A percentile compares a stretch with the other conserved stretches of the same genome.
Conservation (phyloP, 2,888 invertebrate genomes). For the Portevinia maculata region DNA sequence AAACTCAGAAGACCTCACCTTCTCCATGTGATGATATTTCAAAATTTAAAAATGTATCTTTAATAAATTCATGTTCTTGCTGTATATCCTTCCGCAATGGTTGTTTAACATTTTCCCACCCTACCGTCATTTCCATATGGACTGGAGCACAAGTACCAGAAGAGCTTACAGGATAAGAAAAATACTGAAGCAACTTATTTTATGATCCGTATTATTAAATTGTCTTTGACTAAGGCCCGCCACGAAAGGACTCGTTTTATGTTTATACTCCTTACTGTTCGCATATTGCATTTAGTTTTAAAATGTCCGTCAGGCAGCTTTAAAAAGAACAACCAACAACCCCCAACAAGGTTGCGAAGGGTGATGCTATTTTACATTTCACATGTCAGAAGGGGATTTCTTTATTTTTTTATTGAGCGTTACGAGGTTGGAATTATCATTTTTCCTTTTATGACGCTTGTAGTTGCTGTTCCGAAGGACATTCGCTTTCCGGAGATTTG, state of each 20-base stretch:
- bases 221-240: slow-evolving; percentile 71
- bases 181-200: slow-evolving; percentile 75
- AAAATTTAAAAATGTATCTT: slow-evolving; percentile 9
- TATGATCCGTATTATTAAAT: slow-evolving; percentile 79
- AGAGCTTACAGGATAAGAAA: slow-evolving; percentile 56
- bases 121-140: slow-evolving; percentile 4
- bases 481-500: slow-evolving; percentile 14
- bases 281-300: slow-evolving; percentile 34
- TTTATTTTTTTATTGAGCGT: slow-evolving; percentile 71
- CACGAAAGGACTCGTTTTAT: slow-evolving; percentile 52
- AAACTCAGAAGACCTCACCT: too few relatives aligned
- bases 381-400: slow-evolving; percentile 71
- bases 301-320: slow-evolving; percentile 36
- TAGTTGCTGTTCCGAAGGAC: slow-evolving; percentile 27
- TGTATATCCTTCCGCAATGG: slow-evolving; percentile 14
- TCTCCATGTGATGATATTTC: too few relatives aligned
- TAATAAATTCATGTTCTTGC: slow-evolving; percentile 37
- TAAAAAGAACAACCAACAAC: slow-evolving; percentile 33
- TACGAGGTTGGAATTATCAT: slow-evolving; percentile 60
- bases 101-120: slow-evolving; percentile 42
- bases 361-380: slow-evolving; percentile 68
- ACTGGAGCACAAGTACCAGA: not conserved
- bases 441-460: slow-evolving; percentile 41
- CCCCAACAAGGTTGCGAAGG: slow-evolving; percentile 40
- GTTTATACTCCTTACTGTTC: slow-evolving; percentile 25